Base-by-base conservation (phyloP, 2,888 invertebrate species). In the Lypha dubia region DNA sequence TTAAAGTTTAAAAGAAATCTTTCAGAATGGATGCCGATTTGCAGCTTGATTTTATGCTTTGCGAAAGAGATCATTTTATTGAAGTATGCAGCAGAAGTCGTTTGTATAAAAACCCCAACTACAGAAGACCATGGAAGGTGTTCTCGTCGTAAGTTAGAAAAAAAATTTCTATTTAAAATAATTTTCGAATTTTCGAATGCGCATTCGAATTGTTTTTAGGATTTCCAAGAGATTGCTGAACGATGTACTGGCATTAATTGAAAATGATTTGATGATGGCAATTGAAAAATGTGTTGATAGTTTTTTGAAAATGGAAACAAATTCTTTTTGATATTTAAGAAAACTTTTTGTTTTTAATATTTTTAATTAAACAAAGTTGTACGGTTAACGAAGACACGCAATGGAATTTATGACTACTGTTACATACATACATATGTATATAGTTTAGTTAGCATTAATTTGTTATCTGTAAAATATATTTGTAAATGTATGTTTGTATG, bases 131-230 rank as follows among this genome's bases (percentile, higher is more conserved):
- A 13, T 71, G 70, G 70, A 28, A 58, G 15, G 56, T 71, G 13
- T 44, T 71, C 15, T 71, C 70, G 28, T 44, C 28, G 70, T 70
- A 56, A 70, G 70, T 70, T 17, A 17, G n/a, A n/a, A 3, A 24
- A n/a, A 24, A 3, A 44, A 13, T 46, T 46, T n/a, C 2, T 15
- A 28, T 28, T 32, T 5, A 28, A 56, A 56, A 56, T 32, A 28
- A n/a, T 7, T 11, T 17, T n/a, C n/a, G n/a, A n/a, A n/a, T n/a
- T n/a, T n/a, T n/a, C n/a, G n/a, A n/a, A n/a, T n/a, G n/a, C n/a
- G 24, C 9, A 8, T 4, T 13, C 13, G 24, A 5, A n/a, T 62
- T 22, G 1, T 62, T 62, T 44, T 44, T 11, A 68, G 68, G 24
- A 70, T 70, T 24, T 38, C 68, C 24, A 8, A 24, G 28, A 49